Percentiles rank a stretch among this genome's conserved stretches.
Evolutionary conservation across 1,140 invertebrate genomes (phyloP).

Genomic region (Neomicropteryx cornuta): DNA sequence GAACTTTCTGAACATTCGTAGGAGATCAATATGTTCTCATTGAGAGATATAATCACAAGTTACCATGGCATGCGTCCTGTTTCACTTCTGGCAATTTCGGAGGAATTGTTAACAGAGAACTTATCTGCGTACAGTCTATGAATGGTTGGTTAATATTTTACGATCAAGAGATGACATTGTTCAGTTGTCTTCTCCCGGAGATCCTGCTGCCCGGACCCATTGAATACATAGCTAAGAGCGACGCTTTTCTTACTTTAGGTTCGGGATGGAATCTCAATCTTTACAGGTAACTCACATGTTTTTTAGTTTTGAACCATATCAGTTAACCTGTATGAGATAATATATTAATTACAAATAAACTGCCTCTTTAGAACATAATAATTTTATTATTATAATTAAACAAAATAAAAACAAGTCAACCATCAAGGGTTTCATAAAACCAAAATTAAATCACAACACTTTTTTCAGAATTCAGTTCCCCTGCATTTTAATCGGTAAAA

Average conservation of each 20-base stretch:
- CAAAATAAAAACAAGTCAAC: no score
- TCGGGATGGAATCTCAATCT: slow-evolving; percentile 65
- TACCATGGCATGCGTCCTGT: slow-evolving; percentile 51
- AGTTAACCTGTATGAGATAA: no score
- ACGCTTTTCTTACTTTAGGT: slow-evolving; percentile 67
- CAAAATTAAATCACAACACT: no score
- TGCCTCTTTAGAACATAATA: no score
- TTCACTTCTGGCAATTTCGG: slow-evolving; percentile 75
- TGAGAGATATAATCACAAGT: slow-evolving; percentile 51
- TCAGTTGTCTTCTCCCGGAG: slow-evolving; percentile 60
- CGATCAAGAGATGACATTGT: slow-evolving; percentile 78
- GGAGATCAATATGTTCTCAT: slow-evolving; percentile 51
- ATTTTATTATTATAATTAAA: no score
- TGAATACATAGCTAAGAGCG: slow-evolving; percentile 61
- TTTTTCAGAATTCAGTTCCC: no score
- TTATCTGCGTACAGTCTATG: slow-evolving; percentile 75
- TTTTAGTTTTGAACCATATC: no score
- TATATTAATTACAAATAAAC: no score
- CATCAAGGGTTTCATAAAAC: no score
- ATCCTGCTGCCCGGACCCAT: slow-evolving; percentile 71
- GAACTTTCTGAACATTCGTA: no score
- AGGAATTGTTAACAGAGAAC: slow-evolving; percentile 62
- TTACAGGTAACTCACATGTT: slow-evolving; percentile 64
- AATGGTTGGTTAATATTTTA: slow-evolving; percentile 77
- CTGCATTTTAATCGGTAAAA: no score